Percentiles rank a stretch among this genome's conserved stretches.
phyloP scores from a whole-genome alignment of 2,888 invertebrate genomes.

The Cerastis rubricosa region DNA sequence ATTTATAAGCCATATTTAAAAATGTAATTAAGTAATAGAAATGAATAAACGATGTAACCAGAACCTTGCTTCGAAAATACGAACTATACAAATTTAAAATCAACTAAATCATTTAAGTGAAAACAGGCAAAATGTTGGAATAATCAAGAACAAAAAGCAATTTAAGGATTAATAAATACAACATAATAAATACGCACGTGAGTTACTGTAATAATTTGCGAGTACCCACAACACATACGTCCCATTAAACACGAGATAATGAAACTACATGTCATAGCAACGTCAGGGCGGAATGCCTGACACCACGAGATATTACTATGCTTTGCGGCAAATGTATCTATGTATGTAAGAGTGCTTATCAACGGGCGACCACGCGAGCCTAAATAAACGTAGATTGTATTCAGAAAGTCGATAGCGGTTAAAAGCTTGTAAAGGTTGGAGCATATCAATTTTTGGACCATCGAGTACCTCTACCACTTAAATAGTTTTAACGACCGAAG shows the following conservation, averaged over 20 bases:
- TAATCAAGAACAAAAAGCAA: conserved; percentile 5
- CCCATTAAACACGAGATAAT: conserved; percentile 45
- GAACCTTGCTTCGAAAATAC: background rate
- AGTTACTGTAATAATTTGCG: conserved; percentile 25
- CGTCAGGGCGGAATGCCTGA: conserved; percentile 41
- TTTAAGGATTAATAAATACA: background rate
- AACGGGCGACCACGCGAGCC: conserved; percentile 24
- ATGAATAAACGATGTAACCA: background rate
- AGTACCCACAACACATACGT: conserved; percentile 24
- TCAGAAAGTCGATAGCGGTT: conserved; percentile 24
- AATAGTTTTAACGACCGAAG: no score
- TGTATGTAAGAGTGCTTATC: conserved; percentile 23
- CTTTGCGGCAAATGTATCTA: conserved; percentile 20
- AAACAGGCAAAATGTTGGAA: background rate
- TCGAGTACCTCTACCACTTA: background rate
- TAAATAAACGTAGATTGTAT: conserved; percentile 52
- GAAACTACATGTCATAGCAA: conserved; percentile 47
- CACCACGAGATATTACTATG: conserved; percentile 38
- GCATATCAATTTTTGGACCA: background rate
- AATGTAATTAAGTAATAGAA: no score
- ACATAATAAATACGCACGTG: background rate
- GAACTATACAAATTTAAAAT: background rate
- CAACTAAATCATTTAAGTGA: background rate
- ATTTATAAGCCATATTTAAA: no score
- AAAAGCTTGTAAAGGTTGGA: background rate